Base-by-base conservation (phyloP, 2,888 invertebrate species). In the Parnassius glacialis region DNA sequence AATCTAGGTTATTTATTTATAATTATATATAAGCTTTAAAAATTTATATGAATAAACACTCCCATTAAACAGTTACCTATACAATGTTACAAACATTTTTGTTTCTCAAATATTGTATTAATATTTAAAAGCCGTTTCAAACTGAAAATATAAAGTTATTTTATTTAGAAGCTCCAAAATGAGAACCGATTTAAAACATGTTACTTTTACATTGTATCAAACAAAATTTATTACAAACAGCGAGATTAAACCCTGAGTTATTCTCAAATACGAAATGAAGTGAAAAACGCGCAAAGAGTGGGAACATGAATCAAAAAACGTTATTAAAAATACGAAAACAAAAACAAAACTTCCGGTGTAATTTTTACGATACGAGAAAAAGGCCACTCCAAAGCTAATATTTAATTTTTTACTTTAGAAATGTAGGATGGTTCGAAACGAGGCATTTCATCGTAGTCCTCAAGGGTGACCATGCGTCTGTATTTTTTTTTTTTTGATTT, bases 271-370 rank as follows among this genome's bases (percentile, higher is more conserved):
- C n/a, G 13, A 13, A 42, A 53, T 13, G 13, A 53, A 53, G 11
- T 53, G 9, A 25, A 25, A 25, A 25, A 25, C 25, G 25, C n/a
- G 11, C 10, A 53, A 9, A 53, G 53, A 10, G 13, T 2, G 20
- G 13, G 13, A n/a, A 42, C 41, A 42, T 53, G 41, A 42, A 41
- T 53, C 42, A n/a, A 34, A 51, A 53, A 53, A 13, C 9, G 13
- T 53, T 42, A 42, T 53, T 42, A 53, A 53, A 53, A 53, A 48
- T 41, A 42, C 53, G 42, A n/a, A 53, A 53, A n/a, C 41, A 53
- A 53, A 53, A 53, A n/a, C 3, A 53, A 10, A 47, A 13, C n/a
- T 47, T 47, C 47, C 47, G n/a, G n/a, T 12, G 13, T 12, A 12
- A 34, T n/a, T 34, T 41, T 34, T 52, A 9, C 41, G 52, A n/a